These are phyloP conservation scores for Andrena bicolor DNA, from an alignment of 2,888 invertebrate genomes.

Conservation along the genomic window DNA sequence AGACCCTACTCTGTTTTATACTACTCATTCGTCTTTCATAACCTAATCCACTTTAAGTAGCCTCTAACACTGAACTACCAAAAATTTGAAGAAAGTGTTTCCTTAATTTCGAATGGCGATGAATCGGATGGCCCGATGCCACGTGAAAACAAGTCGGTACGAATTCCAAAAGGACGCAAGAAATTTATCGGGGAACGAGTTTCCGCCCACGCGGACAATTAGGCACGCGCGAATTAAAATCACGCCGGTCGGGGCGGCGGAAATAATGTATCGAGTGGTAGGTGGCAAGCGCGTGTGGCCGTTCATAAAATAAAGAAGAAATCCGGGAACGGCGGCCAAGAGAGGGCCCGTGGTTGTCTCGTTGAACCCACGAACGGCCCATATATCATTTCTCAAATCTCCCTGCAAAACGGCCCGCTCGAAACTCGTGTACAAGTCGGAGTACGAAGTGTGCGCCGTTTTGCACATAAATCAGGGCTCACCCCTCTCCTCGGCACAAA, in stretches of 20 bases:
- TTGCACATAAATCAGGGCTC: conserved; percentile 68
- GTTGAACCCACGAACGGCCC: conserved; percentile 46
- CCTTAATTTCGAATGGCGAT: not conserved
- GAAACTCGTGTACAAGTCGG: conserved; percentile 36
- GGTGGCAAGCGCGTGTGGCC: conserved; percentile 52
- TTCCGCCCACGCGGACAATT: conserved; percentile 51
- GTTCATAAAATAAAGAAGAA: conserved; percentile 50
- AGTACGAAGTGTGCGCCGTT: conserved; percentile 32
- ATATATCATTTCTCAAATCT: conserved; percentile 65
- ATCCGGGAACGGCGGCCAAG: conserved; percentile 18
- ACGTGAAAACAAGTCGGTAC: not conserved
- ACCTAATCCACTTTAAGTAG: too few relatives aligned
- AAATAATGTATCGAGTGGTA: conserved; percentile 43
- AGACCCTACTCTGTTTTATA: too few relatives aligned
- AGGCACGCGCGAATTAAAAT: conserved; percentile 49
- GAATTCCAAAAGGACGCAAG: not conserved
- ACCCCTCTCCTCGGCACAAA: conserved; percentile 40
- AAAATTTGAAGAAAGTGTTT: too few relatives aligned
- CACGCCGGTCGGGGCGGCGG: not conserved
- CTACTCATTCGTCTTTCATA: too few relatives aligned
- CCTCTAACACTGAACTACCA: too few relatives aligned
- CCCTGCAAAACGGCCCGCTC: conserved; percentile 39
- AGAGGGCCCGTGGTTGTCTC: conserved; percentile 39
- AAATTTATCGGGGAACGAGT: conserved; percentile 38
- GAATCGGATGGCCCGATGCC: too few relatives aligned